Evolutionary conservation across 2,888 invertebrate species (phyloP).

Genomic region (Crossocerus cetratus): DNA sequence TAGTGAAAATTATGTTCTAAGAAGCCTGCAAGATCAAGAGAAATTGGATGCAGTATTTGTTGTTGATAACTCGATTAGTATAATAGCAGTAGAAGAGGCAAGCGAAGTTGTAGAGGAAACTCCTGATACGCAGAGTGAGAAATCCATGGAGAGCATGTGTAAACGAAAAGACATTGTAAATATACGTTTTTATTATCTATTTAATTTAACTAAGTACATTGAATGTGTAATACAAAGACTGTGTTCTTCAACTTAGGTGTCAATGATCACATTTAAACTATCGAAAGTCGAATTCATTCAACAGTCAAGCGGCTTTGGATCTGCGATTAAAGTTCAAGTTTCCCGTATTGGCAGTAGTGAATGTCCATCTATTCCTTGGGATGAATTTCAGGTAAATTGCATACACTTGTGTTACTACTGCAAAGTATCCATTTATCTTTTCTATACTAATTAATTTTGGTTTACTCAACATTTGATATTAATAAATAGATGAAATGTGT

Average conservation of each 20-base stretch:
- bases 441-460: constrained; percentile 39
- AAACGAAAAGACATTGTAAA: constrained; percentile 87
- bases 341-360: constrained; percentile 88
- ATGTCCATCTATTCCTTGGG: constrained; percentile 93
- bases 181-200: constrained; percentile 24
- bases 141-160: constrained; percentile 88
- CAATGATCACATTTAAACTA: constrained; percentile 83
- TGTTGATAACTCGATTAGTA: constrained; percentile 67
- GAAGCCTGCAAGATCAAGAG: constrained; percentile 82
- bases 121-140: constrained; percentile 89
- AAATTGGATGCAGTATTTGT: constrained; percentile 80
- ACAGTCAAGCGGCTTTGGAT: constrained; percentile 83
- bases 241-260: constrained; percentile 72
- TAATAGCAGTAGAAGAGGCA: constrained; percentile 84
- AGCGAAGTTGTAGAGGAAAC: constrained; percentile 90
- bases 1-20: constrained; percentile 90
- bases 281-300: constrained; percentile 86
- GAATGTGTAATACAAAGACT: neutral
- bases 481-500: constrained; percentile 4
- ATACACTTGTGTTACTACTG: constrained; percentile 8
- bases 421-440: constrained; percentile 33
- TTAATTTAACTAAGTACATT: neutral
- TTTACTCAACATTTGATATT: constrained; percentile 32
- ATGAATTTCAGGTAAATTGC: constrained; percentile 91
- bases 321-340: constrained; percentile 84